Evolutionary conservation across 2,797 vertebrate species (phyloP).

Genomic region (Uromys caudimaculatus): DNA sequence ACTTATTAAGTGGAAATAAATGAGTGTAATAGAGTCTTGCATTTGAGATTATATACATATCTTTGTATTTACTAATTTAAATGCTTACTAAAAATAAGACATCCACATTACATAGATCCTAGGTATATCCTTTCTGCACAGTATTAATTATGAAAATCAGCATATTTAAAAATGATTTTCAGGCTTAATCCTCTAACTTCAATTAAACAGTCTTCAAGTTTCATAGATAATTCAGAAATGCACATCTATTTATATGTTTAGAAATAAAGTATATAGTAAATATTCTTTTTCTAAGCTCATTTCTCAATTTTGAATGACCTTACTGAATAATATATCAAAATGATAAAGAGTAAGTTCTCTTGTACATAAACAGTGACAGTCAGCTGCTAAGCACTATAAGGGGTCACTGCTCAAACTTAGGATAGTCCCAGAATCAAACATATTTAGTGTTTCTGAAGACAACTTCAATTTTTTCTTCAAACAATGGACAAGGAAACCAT

Average conservation of each 20-base stretch:
- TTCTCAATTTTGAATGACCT: slow-evolving; percentile 28
- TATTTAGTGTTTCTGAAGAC: neutral
- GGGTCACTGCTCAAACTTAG: neutral
- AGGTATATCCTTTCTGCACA: neutral
- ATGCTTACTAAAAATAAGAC: neutral
- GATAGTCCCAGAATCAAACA: neutral
- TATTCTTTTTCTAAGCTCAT: neutral
- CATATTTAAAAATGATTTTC: neutral
- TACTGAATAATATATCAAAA: slow-evolving; percentile 51
- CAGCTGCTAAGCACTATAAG: slow-evolving; percentile 23
- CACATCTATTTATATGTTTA: neutral
- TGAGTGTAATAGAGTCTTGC: neutral
- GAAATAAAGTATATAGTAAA: neutral
- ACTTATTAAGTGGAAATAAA: neutral
- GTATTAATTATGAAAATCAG: neutral
- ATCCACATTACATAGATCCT: neutral
- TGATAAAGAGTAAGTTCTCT: slow-evolving; percentile 6
- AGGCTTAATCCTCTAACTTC: neutral
- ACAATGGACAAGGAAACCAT: neutral
- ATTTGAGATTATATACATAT: neutral
- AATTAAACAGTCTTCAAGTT: neutral
- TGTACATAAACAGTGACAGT: neutral
- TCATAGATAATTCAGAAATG: neutral
- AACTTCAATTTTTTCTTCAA: neutral
- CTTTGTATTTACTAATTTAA: neutral